phyloP scores from a whole-genome alignment of 2,888 invertebrate genomes.

The Timandra comae region DNA sequence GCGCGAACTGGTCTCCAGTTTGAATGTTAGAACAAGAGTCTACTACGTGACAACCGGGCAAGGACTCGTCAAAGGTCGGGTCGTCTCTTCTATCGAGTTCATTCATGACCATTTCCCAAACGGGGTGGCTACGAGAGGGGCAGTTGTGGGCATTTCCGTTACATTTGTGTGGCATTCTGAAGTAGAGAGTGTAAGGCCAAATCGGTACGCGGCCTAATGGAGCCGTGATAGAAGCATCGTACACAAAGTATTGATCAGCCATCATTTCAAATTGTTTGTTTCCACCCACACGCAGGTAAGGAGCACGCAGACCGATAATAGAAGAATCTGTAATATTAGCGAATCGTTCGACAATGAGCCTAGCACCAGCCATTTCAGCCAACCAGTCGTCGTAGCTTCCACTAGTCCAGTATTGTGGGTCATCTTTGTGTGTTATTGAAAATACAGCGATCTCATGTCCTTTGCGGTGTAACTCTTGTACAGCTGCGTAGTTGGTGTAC shows the following conservation, averaged over 20 bases:
- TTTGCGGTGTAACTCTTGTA: constrained; percentile 91
- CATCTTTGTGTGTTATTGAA: constrained; percentile 94
- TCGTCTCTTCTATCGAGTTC: constrained; percentile 95
- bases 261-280: constrained; percentile 98
- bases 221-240: constrained; percentile 96
- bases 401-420: constrained; percentile 92
- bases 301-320: constrained; percentile 91
- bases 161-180: constrained; percentile 97
- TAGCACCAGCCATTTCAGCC: constrained; percentile 95
- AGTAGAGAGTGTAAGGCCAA: constrained; percentile 98
- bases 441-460: constrained; percentile 96
- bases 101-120: constrained; percentile 98
- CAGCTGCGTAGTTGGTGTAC: constrained; percentile 92
- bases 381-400: constrained; percentile 94
- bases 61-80: constrained; percentile 93
- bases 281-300: constrained; percentile 92
- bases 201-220: constrained; percentile 92
- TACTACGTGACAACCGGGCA: constrained; percentile 96
- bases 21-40: constrained; percentile 96
- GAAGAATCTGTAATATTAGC: constrained; percentile 95
- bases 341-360: constrained; percentile 91
- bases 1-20: constrained; percentile 91
- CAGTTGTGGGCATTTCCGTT: constrained; percentile 96
- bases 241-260: constrained; percentile 95
- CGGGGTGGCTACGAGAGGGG: constrained; percentile 92